phyloP scores from a whole-genome alignment of 2,888 invertebrate genomes.

The Lepidochrysops patricia region DNA sequence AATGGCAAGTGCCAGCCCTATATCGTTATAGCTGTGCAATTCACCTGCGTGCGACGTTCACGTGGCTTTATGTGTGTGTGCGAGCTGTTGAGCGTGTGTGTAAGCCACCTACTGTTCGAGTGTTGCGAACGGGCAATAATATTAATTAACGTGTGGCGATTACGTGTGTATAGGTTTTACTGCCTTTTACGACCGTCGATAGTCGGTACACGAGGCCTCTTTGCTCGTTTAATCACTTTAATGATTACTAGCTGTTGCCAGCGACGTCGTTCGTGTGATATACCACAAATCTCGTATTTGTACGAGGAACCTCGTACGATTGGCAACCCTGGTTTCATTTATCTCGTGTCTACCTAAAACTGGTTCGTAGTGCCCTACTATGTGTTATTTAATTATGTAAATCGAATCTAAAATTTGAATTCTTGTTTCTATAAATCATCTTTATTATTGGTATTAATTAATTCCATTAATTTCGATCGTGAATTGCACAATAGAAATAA shows the following conservation, averaged over 20 bases:
- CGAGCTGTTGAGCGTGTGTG: conserved; percentile 33
- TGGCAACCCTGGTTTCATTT: neutral
- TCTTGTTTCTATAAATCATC: neutral
- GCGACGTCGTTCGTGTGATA: no score
- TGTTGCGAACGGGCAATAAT: conserved; percentile 47
- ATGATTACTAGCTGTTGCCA: no score
- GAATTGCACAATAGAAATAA: no score
- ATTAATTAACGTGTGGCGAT: conserved; percentile 49
- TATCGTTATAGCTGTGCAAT: neutral
- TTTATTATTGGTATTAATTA: neutral
- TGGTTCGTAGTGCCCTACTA: neutral
- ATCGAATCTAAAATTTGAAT: neutral
- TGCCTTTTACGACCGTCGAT: neutral
- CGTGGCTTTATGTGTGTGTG: conserved; percentile 58
- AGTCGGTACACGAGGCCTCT: neutral
- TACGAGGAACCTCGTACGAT: no score
- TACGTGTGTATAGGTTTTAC: neutral
- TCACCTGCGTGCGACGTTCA: conserved; percentile 43
- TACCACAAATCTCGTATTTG: no score
- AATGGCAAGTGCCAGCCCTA: neutral
- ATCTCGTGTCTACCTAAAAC: neutral
- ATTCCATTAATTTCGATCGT: neutral
- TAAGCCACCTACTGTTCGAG: conserved; percentile 49
- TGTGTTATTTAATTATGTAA: neutral
- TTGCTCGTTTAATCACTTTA: neutral